Evolutionary conservation across 1,140 invertebrate genomes (phyloP).

Genomic region (Sarcophaga bullata): DNA sequence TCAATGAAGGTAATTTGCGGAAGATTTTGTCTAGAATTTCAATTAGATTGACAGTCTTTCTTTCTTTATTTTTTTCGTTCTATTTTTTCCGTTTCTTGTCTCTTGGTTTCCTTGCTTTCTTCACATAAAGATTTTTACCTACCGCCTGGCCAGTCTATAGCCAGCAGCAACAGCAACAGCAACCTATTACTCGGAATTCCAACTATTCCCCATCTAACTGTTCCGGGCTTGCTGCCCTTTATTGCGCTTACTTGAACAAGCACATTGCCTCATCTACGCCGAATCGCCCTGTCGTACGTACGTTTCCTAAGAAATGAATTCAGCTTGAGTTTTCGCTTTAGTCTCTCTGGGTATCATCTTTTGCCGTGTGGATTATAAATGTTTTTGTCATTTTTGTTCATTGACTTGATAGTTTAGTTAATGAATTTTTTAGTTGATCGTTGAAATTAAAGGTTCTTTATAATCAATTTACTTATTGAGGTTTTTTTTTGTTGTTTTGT

Average conservation of each 20-base stretch:
- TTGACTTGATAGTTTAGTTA: slow-evolving; percentile 31
- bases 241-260: no score
- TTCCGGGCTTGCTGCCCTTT: no score
- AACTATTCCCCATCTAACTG: slow-evolving; percentile 5
- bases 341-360: not conserved
- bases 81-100: not conserved
- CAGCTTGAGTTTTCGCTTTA: not conserved
- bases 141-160: not conserved
- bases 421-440: slow-evolving; percentile 37
- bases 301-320: no score
- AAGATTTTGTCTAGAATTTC: slow-evolving; percentile 65
- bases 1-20: slow-evolving; percentile 64
- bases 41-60: slow-evolving; percentile 61
- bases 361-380: slow-evolving; percentile 6
- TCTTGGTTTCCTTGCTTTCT: not conserved
- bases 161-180: no score
- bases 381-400: slow-evolving; percentile 35
- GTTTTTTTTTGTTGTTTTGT: not conserved
- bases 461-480: not conserved
- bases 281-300: no score
- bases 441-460: slow-evolving; percentile 28
- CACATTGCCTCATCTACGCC: no score
- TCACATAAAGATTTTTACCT: not conserved
- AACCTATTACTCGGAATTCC: not conserved
- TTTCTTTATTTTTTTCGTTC: slow-evolving; percentile 32